Conservation (phyloP, 1,140 invertebrate genomes). For the Belonocnema kinseyi region DNA sequence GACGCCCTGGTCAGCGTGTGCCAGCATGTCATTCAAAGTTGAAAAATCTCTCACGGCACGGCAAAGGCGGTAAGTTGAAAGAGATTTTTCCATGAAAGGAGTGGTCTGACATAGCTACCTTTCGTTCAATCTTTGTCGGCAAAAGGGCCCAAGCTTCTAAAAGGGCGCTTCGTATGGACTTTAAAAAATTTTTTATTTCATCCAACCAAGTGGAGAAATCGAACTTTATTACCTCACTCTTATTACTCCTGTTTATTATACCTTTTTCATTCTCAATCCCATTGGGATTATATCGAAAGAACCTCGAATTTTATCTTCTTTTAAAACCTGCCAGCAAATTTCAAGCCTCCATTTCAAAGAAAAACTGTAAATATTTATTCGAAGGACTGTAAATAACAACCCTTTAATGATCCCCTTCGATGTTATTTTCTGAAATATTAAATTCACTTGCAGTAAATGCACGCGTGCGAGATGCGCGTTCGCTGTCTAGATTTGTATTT, state of each 20-base stretch:
- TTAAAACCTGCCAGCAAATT: not conserved
- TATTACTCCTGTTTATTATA: not conserved
- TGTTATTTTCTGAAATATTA: too few relatives aligned
- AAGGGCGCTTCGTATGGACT: conserved; percentile 40
- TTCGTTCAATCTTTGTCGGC: conserved; percentile 69
- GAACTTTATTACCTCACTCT: conserved; percentile 17
- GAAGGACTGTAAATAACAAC: too few relatives aligned
- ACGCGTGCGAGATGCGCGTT: too few relatives aligned
- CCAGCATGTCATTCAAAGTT: not conserved
- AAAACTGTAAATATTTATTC: too few relatives aligned
- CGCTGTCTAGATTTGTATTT: too few relatives aligned
- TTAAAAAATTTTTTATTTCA: not conserved
- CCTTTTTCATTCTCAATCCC: not conserved
- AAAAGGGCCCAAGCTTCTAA: conserved; percentile 35
- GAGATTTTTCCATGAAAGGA: conserved; percentile 71
- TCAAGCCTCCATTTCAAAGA: too few relatives aligned
- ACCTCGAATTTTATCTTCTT: not conserved
- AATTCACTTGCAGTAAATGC: too few relatives aligned
- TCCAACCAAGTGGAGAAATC: conserved; percentile 4
- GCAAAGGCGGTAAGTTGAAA: conserved; percentile 70
- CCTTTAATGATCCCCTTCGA: too few relatives aligned
- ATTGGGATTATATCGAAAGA: not conserved
- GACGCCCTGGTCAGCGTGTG: not conserved
- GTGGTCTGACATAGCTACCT: conserved; percentile 62
- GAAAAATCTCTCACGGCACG: conserved; percentile 12